Base-by-base conservation (phyloP, 2,888 invertebrate genomes). In the Teleiodes luculella region DNA sequence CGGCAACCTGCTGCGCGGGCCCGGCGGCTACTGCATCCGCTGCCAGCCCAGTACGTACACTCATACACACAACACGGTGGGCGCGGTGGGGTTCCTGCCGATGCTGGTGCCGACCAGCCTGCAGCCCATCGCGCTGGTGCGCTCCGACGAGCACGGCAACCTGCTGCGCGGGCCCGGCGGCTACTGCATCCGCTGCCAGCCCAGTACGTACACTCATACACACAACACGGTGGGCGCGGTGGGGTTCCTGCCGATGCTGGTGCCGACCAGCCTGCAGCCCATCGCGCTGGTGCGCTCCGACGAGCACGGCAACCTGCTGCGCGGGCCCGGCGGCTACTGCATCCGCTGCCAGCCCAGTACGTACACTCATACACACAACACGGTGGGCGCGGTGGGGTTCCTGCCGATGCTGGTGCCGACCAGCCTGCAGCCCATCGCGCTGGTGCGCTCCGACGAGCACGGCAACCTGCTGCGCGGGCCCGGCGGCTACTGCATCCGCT, bases 21-120 rank as follows among this genome's bases (percentile, higher is more conserved):
- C 91, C 0, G 93, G 86, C 80, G 92, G 97, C 65, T 90, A 93
- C 65, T 98, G 98, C 80, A 92, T 95, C 39, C 90, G 92, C 3
- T 97, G 97, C 75, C 90, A 92, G 70, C 93, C 95, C 11, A 95
- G 96, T 69, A 94, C 98, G 88, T 92, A 30, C n/a, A n/a, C n/a
- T n/a, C n/a, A n/a, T n/a, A n/a, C n/a, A n/a, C n/a, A 97, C 80
- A 96, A 95, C 79, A 95, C 92, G 52, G 89, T 96, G 35, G 98
- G 98, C 1, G 96, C 98, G 6, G 95, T 98, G 50, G 98, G 98
- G 0, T 98, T 98, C 83, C 91, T 97, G 50, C 97, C 97, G 0
- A 84, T 92, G 66, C 86, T 92, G 67, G 76, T 91, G 59, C 91
- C 91, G 46, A 73, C 91, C 10, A 76, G 82, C 53, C 77, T 94